Conservation (phyloP, 2,888 invertebrate species). For the Nasonovia ribisnigri region DNA sequence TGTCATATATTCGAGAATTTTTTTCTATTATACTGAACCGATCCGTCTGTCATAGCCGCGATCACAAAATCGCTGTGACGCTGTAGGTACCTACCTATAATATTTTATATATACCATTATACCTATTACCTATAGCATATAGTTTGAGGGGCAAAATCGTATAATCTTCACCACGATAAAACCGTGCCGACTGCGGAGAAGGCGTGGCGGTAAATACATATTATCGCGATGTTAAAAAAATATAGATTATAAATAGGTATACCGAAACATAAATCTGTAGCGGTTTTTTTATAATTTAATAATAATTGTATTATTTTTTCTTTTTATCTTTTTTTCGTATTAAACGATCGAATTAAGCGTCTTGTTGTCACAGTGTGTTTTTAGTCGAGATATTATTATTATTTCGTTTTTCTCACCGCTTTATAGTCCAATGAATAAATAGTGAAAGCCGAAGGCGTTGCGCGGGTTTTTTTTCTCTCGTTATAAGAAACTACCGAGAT, state of each 20-base stretch:
- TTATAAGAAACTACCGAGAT: conserved; percentile 19
- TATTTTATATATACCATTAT: neutral
- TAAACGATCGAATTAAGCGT: neutral
- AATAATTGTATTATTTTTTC: neutral
- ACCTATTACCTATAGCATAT: too few relatives aligned
- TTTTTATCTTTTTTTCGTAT: neutral
- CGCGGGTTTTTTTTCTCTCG: neutral
- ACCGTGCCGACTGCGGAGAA: neutral
- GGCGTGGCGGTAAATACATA: neutral
- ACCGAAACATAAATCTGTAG: neutral
- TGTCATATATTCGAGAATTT: neutral
- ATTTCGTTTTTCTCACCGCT: neutral
- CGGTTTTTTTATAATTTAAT: neutral
- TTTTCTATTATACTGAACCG: neutral
- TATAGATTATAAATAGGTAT: neutral
- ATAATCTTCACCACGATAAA: neutral
- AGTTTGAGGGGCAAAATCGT: neutral
- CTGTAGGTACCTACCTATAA: neutral
- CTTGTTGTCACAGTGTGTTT: neutral
- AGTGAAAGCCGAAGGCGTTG: conserved; percentile 43
- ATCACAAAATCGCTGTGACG: neutral
- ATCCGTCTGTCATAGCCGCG: neutral
- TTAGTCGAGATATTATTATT: neutral
- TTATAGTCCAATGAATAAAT: neutral
- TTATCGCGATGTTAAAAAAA: neutral